Conservation (phyloP, 2,888 invertebrate genomes). For the Sesamia inferens region DNA sequence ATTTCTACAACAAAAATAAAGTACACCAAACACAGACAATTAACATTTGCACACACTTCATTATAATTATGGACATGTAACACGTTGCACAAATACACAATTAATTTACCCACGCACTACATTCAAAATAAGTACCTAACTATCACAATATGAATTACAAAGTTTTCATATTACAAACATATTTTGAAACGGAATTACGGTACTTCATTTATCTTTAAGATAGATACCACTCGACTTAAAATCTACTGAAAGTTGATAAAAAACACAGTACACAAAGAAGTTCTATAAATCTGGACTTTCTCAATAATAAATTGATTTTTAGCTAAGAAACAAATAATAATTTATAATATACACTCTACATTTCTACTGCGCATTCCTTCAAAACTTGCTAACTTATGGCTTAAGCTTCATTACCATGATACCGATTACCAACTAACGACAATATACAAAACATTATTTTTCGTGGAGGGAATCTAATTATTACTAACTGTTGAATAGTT, state of each 20-base stretch:
- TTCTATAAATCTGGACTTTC: background rate
- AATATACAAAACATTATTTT: conserved; percentile 44
- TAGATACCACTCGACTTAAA: conserved; percentile 10
- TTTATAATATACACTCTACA: conserved; percentile 45
- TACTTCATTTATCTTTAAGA: conserved; percentile 3
- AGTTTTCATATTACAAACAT: background rate
- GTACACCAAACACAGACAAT: conserved; percentile 55
- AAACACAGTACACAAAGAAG: background rate
- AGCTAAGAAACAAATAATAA: conserved; percentile 10
- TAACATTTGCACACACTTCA: conserved; percentile 58
- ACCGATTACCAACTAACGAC: conserved; percentile 54
- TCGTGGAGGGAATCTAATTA: conserved; percentile 54
- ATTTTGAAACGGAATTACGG: background rate
- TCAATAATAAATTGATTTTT: conserved; percentile 3
- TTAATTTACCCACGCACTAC: conserved; percentile 14
- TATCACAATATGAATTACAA: background rate
- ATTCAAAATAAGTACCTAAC: conserved; percentile 17
- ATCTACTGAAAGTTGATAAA: conserved; percentile 4
- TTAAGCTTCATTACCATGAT: conserved; percentile 66
- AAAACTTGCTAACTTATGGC: conserved; percentile 59
- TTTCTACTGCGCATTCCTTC: conserved; percentile 54
- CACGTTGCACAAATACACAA: conserved; percentile 34
- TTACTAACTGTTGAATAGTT: conserved; percentile 56
- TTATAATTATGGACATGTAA: conserved; percentile 57
- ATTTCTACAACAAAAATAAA: conserved; percentile 57